A percentile compares a stretch with the other conserved stretches of the same genome.
These are phyloP conservation scores for Heliconius charithonia DNA, from an alignment of 2,888 invertebrate genomes.

Conservation along the genomic window DNA sequence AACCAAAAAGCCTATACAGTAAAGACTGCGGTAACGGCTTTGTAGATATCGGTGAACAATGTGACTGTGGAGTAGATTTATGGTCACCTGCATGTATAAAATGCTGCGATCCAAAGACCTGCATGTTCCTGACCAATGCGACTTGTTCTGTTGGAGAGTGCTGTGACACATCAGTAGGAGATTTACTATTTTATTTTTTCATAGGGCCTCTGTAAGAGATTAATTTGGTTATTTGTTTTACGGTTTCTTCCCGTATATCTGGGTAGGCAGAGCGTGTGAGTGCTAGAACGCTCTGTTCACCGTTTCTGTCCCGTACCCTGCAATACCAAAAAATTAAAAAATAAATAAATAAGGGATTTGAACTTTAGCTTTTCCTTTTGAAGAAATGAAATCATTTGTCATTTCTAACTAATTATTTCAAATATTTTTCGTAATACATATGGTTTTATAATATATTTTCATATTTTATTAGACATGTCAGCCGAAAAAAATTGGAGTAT, in stretches of 20 bases:
- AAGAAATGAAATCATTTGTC: too few species aligned
- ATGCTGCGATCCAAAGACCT: conserved; percentile 85
- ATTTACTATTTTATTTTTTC: background rate
- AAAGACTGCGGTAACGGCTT: conserved; percentile 94
- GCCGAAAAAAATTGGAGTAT: conserved; percentile 88
- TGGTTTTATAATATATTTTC: background rate
- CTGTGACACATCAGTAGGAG: conserved; percentile 87
- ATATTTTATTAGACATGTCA: conserved; percentile 57
- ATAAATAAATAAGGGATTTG: too few species aligned
- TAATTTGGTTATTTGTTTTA: background rate
- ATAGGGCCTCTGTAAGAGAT: background rate
- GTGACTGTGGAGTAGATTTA: conserved; percentile 7
- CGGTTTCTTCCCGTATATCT: background rate
- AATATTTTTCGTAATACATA: background rate
- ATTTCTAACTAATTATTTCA: too few species aligned
- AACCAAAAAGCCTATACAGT: conserved; percentile 90
- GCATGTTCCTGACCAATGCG: conserved; percentile 93
- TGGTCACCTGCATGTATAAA: background rate
- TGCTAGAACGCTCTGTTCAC: too few species aligned
- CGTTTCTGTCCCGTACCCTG: too few species aligned
- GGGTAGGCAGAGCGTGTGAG: background rate
- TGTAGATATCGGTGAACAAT: conserved; percentile 96
- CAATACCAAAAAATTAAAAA: too few species aligned
- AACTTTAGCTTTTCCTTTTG: too few species aligned
- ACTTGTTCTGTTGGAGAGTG: conserved; percentile 97